phyloP scores from a whole-genome alignment of 2,797 vertebrate genomes.

The Ctenochaetus hawaiiensis region DNA sequence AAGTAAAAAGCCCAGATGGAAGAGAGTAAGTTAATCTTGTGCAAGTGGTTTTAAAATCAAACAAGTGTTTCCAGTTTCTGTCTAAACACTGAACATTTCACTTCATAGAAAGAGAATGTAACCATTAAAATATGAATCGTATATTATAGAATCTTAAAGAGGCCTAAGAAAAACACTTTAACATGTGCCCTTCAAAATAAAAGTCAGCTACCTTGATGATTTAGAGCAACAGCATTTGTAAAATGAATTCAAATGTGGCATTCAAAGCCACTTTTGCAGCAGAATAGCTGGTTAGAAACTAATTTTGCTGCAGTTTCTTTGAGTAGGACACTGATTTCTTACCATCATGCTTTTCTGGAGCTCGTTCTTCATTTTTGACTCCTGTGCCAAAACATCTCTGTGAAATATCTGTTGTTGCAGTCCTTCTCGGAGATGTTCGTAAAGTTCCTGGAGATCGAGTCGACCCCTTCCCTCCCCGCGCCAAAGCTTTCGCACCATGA shows the following conservation, averaged over 20 bases:
- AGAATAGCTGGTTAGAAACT: neutral
- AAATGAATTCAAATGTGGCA: no score
- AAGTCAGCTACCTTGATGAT: neutral
- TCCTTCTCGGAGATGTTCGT: slow-evolving; percentile 99
- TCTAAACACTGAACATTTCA: neutral
- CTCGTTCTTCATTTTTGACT: neutral
- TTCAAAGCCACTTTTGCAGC: neutral
- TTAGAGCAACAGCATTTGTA: no score
- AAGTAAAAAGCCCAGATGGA: neutral
- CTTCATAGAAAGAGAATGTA: neutral
- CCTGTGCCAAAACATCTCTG: neutral
- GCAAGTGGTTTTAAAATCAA: neutral
- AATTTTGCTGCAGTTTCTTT: no score
- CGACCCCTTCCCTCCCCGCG: slow-evolving; percentile 89
- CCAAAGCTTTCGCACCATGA: slow-evolving; percentile 89
- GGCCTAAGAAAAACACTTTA: neutral
- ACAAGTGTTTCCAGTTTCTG: neutral
- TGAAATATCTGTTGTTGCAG: slow-evolving; percentile 72
- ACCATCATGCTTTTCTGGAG: neutral
- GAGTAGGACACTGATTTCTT: neutral
- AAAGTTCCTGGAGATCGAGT: slow-evolving; percentile 97
- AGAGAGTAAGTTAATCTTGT: neutral
- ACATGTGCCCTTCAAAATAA: neutral
- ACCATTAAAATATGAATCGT: neutral
- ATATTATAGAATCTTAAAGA: neutral